Percentiles rank a stretch among this genome's conserved stretches.
phyloP scores from a whole-genome alignment of 2,113 vertebrate species.

The Channa maculata region DNA sequence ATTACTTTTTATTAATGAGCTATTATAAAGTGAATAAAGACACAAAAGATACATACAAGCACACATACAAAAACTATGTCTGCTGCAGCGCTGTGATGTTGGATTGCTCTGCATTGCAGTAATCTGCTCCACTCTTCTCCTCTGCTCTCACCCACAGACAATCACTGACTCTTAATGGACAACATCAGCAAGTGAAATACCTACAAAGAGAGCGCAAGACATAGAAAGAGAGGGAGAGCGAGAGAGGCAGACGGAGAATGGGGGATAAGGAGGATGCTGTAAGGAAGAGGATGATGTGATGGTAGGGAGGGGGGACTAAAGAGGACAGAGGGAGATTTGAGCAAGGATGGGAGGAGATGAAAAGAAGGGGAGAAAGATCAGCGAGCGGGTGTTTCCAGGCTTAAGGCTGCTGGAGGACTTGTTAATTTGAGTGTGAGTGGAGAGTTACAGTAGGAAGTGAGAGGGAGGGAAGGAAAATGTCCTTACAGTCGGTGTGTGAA shows the following conservation, averaged over 20 bases:
- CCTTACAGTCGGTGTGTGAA: conserved; percentile 27
- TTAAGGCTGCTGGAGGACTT: conserved; percentile 67
- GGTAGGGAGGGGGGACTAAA: conserved; percentile 56
- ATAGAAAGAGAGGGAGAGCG: conserved; percentile 9
- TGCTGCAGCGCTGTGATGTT: conserved; percentile 56
- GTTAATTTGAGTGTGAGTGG: conserved; percentile 50
- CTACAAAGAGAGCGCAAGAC: conserved; percentile 48
- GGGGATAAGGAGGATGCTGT: conserved; percentile 30
- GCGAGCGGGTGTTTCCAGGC: conserved; percentile 65
- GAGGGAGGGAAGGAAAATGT: conserved; percentile 12
- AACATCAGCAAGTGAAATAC: conserved; percentile 74
- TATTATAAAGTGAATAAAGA: conserved; percentile 30
- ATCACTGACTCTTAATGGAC: conserved; percentile 73
- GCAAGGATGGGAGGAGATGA: conserved; percentile 59
- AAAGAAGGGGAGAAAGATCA: conserved; percentile 67
- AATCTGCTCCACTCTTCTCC: conserved; percentile 68
- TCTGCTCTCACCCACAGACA: conserved; percentile 73
- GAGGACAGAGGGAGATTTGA: conserved; percentile 68
- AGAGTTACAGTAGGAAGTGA: conserved; percentile 35
- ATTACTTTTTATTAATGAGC: too few relatives aligned
- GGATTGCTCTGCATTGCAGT: conserved; percentile 80
- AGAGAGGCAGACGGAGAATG: not conserved
- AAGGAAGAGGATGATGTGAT: conserved; percentile 56
- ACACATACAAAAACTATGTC: conserved; percentile 28
- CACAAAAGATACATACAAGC: conserved; percentile 63